A percentile compares a stretch with the other conserved stretches of the same genome.
phyloP scores from a whole-genome alignment of 2,888 invertebrate species.

The Sinohyriopsis cumingii region DNA sequence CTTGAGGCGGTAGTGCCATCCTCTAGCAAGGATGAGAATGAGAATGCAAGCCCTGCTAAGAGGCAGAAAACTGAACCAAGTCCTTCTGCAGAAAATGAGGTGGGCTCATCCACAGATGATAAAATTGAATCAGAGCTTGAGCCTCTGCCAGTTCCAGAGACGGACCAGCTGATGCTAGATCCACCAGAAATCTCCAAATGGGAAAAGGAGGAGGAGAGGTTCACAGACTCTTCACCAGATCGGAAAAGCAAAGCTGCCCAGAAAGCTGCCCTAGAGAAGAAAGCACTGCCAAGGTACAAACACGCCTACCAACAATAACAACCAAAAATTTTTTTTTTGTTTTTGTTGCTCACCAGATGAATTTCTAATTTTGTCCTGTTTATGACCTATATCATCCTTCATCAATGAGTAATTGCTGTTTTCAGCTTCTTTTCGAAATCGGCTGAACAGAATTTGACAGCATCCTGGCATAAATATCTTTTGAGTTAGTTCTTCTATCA shows the following conservation, averaged over 20 bases:
- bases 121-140: background rate
- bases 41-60: conserved; percentile 25
- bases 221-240: conserved; percentile 27
- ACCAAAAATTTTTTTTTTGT: no score
- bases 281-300: conserved; percentile 83
- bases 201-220: conserved; percentile 82
- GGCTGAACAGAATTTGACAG: no score
- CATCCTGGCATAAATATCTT: no score
- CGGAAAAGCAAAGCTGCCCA: conserved; percentile 72
- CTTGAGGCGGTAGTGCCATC: conserved; percentile 8
- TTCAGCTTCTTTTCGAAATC: no score
- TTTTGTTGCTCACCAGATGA: no score
- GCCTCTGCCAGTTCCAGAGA: background rate
- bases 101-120: conserved; percentile 7
- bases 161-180: conserved; percentile 52
- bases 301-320: no score
- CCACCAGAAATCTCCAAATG: conserved; percentile 88
- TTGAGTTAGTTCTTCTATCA: no score
- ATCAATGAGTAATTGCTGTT: no score
- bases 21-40: conserved; percentile 14
- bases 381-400: no score
- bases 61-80: conserved; percentile 6
- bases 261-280: conserved; percentile 60
- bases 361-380: no score
- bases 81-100: conserved; percentile 4